These are phyloP conservation scores for Sinocyclocheilus anshuiensis DNA, from an alignment of 2,113 vertebrate species.

Conservation along the genomic window DNA sequence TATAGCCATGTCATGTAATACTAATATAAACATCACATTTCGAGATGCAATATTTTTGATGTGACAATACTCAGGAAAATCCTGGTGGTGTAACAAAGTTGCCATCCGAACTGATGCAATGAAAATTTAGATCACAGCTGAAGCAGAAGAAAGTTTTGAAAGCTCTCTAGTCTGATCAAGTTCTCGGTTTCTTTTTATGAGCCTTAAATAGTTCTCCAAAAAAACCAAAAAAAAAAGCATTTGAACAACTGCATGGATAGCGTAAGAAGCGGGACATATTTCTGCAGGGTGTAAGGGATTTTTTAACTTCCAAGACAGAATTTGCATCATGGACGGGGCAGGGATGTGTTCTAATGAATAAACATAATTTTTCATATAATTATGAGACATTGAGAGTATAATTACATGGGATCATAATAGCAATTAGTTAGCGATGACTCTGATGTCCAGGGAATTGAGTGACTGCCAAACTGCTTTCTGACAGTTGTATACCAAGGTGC, in stretches of 20 bases:
- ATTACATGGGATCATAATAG: slow-evolving; percentile 53
- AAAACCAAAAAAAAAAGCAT: neutral
- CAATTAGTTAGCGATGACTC: slow-evolving; percentile 9
- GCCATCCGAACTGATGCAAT: neutral
- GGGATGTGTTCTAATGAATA: slow-evolving; percentile 66
- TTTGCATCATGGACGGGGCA: slow-evolving; percentile 55
- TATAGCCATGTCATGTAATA: slow-evolving; percentile 12
- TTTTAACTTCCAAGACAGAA: slow-evolving; percentile 51
- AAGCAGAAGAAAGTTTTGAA: slow-evolving; percentile 1
- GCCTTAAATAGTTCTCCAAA: neutral
- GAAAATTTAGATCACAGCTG: neutral
- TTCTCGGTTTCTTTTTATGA: slow-evolving; percentile 2
- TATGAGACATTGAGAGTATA: slow-evolving; percentile 60
- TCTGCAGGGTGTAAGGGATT: slow-evolving; percentile 35
- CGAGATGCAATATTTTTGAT: neutral
- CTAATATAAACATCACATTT: slow-evolving; percentile 7
- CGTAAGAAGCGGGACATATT: neutral
- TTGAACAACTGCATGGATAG: neutral
- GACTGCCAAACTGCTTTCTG: neutral
- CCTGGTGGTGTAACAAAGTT: neutral
- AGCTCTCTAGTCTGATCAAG: slow-evolving; percentile 9
- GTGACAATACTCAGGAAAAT: neutral
- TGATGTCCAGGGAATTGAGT: slow-evolving; percentile 40
- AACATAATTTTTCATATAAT: slow-evolving; percentile 64
- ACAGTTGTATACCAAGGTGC: neutral